Evolutionary conservation across 2,797 vertebrate genomes (phyloP), one percentile per base, ranked within the genome.

Genomic region (Acanthiza pusilla): DNA sequence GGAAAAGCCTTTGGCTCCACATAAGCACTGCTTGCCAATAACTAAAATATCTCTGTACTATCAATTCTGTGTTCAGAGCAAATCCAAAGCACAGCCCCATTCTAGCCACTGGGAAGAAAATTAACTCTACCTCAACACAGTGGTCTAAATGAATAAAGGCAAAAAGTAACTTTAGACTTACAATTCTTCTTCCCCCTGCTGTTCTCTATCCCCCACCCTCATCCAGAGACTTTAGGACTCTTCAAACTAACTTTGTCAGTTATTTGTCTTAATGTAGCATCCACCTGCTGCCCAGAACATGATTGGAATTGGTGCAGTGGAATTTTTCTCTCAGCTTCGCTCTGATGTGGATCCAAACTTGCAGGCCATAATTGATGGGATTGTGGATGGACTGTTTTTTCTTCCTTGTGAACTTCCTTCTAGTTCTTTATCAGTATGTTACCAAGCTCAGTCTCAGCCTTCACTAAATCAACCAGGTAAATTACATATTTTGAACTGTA

Each of bases 281-380:
- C 97, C 98, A 10, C 96, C 97, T 86, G 99, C 98, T 91, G 98
- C 98, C 72, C 98, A 99, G 96, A 98, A 98, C 97, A 97, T 99
- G 92, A 93, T 98, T 97, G 99, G 98, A 55, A 98, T 99, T 50
- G 99, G 99, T 34, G 99, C 98, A 34, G 98, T 99, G 57, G 99
- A 99, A 92, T 99, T 99, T 96, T 98, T 99, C 75, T 98, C 98
- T 71, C 98, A 98, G 82, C 99, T 99, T 96, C 98, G 99, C 66
- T 96, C 98, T 4, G 98, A 98, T 15, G 95, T 99, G 96, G 98
- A 99, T 88, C 98, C 98, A 78, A 97, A 97, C 85, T 98, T 99
- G 45, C 99, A 98, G 97, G 97, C 98, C 86, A 86, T 98, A 96
- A 98, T 99, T n/a, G 99, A 99, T 94, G 98, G 98, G 78, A 98